Conservation (phyloP, 2,888 invertebrate species). For the Zaprionus bogoriensis region DNA sequence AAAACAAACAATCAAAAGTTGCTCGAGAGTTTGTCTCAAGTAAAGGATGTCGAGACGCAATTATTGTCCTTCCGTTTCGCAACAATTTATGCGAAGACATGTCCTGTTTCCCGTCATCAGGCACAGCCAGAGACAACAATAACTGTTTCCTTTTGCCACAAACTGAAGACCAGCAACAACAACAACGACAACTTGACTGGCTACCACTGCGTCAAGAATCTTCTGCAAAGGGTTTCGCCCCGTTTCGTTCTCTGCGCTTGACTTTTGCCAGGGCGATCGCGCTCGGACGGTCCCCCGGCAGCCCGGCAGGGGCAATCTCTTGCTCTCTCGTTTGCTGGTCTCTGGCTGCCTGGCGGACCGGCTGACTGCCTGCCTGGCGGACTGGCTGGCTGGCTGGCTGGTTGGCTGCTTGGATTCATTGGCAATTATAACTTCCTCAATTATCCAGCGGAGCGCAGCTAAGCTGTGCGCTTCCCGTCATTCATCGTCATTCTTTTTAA, state of each 20-base stretch:
- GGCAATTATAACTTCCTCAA: conserved; percentile 82
- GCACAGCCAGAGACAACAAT: conserved; percentile 49
- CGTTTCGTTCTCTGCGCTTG: conserved; percentile 37
- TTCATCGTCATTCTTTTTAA: conserved; percentile 77
- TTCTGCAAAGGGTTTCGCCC: conserved; percentile 47
- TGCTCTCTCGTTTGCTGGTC: conserved; percentile 19
- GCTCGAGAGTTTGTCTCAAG: no score
- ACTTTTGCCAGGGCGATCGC: conserved; percentile 38
- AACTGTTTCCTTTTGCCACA: conserved; percentile 69
- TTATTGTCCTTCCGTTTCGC: conserved; percentile 70
- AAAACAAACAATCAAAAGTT: no score
- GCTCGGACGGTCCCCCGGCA: conserved; percentile 30
- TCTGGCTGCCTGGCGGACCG: conserved; percentile 35
- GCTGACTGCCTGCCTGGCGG: conserved; percentile 31
- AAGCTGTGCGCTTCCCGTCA: conserved; percentile 74
- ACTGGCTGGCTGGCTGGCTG: conserved; percentile 26
- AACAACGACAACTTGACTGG: conserved; percentile 46
- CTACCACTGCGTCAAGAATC: conserved; percentile 46
- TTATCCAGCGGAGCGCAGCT: conserved; percentile 77
- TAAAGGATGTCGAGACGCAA: conserved; percentile 35
- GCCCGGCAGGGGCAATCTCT: conserved; percentile 27
- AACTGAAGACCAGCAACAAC: conserved; percentile 4
- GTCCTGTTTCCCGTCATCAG: conserved; percentile 74
- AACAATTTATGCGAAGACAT: conserved; percentile 75
- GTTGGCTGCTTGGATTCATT: conserved; percentile 59